phyloP scores from a whole-genome alignment of 2,113 vertebrate genomes.

The Neodontobutis hainanensis region DNA sequence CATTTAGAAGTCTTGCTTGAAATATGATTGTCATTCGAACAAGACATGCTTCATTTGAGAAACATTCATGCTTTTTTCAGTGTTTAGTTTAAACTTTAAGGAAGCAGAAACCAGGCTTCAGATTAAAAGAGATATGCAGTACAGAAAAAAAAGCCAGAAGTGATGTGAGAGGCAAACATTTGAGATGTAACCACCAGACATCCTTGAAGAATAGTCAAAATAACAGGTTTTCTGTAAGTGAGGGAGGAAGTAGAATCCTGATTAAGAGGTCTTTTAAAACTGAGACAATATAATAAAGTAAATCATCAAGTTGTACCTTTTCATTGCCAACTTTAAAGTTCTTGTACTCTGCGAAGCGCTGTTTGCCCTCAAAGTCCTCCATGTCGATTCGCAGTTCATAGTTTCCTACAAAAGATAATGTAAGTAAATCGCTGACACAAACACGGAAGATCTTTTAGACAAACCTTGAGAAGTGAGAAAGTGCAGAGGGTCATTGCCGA shows the following conservation, averaged over 20 bases:
- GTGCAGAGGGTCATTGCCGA: constrained; percentile 70
- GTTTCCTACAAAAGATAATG: constrained; percentile 75
- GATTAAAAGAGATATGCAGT: too few relatives aligned
- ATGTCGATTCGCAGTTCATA: constrained; percentile 86
- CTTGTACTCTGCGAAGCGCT: constrained; percentile 84
- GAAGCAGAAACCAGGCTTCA: too few relatives aligned
- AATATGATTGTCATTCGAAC: too few relatives aligned
- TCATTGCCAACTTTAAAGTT: constrained; percentile 82
- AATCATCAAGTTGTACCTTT: constrained; percentile 74
- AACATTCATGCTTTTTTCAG: too few relatives aligned
- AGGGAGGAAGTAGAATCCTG: neutral
- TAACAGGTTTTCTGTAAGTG: neutral
- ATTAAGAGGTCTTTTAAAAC: neutral
- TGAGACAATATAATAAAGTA: neutral
- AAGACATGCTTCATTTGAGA: too few relatives aligned
- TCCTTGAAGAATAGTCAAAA: neutral
- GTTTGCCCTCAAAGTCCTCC: constrained; percentile 85
- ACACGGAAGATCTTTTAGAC: neutral
- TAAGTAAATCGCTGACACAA: too few relatives aligned
- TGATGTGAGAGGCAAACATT: neutral
- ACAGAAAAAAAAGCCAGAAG: neutral
- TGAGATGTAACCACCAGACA: neutral
- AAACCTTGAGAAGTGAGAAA: constrained; percentile 63
- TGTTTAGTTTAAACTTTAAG: too few relatives aligned
- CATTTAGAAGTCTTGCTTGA: too few relatives aligned